Conservation (phyloP, 2,113 vertebrate species). For the Thermophis baileyi region DNA sequence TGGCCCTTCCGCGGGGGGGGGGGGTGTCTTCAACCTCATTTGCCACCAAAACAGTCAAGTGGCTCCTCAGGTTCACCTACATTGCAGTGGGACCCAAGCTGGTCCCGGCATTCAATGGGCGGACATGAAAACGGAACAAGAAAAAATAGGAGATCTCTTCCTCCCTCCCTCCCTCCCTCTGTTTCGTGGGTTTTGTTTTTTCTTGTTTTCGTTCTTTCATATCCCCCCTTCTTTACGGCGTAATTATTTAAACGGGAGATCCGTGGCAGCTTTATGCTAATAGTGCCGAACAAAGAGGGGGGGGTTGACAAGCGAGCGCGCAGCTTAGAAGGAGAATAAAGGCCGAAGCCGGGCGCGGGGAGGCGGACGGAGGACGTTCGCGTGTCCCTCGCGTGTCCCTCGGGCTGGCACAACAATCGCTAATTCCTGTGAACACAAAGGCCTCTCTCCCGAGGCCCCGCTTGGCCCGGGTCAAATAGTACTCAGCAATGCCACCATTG, state of each 20-base stretch:
- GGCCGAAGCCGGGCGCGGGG: constrained; percentile 11
- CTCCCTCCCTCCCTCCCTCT: background rate
- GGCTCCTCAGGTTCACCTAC: background rate
- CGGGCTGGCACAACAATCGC: constrained; percentile 62
- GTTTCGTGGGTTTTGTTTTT: constrained; percentile 44
- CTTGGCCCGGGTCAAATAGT: constrained; percentile 20
- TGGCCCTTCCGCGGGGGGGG: background rate
- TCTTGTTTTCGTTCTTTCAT: constrained; percentile 49
- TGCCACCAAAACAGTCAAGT: background rate
- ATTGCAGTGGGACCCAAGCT: background rate
- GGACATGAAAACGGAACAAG: too few species aligned
- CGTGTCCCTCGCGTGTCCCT: constrained; percentile 76
- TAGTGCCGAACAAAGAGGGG: constrained; percentile 76
- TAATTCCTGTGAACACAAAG: constrained; percentile 74
- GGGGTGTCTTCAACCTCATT: background rate
- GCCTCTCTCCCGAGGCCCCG: constrained; percentile 9
- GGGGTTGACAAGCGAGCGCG: constrained; percentile 55
- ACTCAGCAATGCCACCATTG: constrained; percentile 27
- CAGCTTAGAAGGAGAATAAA: constrained; percentile 61
- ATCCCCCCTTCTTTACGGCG: constrained; percentile 68
- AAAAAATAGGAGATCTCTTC: background rate
- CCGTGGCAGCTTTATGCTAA: constrained; percentile 96
- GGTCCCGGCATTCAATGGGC: background rate
- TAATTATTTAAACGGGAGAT: constrained; percentile 89
- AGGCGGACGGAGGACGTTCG: constrained; percentile 67